phyloP scores from a whole-genome alignment of 2,113 vertebrate genomes.

The Pica pica region DNA sequence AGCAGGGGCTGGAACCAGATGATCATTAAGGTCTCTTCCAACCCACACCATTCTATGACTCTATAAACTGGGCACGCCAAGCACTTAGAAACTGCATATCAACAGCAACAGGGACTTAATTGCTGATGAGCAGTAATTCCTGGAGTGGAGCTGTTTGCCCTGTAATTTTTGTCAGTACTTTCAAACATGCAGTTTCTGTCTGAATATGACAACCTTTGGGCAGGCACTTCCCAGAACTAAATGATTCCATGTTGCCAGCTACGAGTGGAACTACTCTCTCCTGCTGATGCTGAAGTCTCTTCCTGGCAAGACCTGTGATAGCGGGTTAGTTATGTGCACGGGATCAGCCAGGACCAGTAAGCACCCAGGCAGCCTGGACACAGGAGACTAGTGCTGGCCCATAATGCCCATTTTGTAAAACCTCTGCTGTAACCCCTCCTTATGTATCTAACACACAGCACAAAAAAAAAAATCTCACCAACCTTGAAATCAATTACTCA shows the following conservation, averaged over 20 bases:
- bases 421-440: background rate
- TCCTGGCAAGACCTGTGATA: background rate
- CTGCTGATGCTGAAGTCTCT: background rate
- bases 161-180: background rate
- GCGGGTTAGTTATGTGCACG: background rate
- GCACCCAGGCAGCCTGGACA: background rate
- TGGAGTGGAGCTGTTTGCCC: background rate
- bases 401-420: background rate
- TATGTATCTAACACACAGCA: background rate
- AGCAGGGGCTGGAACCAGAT: background rate
- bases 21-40: background rate
- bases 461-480: background rate
- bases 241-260: background rate
- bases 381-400: accelerated
- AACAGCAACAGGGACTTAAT: background rate
- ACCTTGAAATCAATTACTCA: background rate
- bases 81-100: background rate
- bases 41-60: background rate
- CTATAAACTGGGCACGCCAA: background rate
- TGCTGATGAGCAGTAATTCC: background rate
- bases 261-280: background rate
- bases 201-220: background rate
- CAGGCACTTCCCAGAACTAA: background rate
- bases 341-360: background rate
- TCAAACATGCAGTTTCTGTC: background rate